A percentile compares a stretch with the other conserved stretches of the same genome.
phyloP scores from a whole-genome alignment of 2,888 invertebrate species.

The Crioceris asparagi region DNA sequence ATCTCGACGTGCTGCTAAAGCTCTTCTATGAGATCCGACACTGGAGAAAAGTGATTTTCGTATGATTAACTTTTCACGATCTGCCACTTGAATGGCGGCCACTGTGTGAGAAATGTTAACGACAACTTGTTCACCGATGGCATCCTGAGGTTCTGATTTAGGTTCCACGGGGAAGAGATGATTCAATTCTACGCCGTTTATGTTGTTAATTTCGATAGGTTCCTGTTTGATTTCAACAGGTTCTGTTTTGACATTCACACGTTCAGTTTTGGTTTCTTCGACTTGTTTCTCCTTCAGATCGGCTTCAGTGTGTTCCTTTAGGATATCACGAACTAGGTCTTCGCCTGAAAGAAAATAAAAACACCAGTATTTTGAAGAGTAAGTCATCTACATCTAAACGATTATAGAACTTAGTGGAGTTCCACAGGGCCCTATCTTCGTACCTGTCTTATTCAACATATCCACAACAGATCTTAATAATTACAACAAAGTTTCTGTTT shows the following conservation, averaged over 20 bases:
- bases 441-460: no score
- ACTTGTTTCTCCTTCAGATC: slow-evolving; percentile 24
- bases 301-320: slow-evolving; percentile 33
- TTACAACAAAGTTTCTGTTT: no score
- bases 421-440: no score
- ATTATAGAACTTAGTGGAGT: no score
- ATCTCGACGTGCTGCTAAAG: slow-evolving; percentile 70
- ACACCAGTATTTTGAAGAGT: no score
- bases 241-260: slow-evolving; percentile 17
- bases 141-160: slow-evolving; percentile 6
- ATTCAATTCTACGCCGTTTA: background rate
- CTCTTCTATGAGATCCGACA: slow-evolving; percentile 64
- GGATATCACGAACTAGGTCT: slow-evolving; percentile 41
- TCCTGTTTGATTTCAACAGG: slow-evolving; percentile 18
- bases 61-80: slow-evolving; percentile 48
- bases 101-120: slow-evolving; percentile 40
- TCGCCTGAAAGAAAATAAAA: slow-evolving; percentile 56
- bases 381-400: no score
- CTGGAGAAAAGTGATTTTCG: slow-evolving; percentile 54
- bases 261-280: slow-evolving; percentile 13
- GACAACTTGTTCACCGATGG: slow-evolving; percentile 12
- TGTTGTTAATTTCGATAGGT: slow-evolving; percentile 10
- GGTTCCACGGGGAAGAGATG: background rate
- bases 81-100: slow-evolving; percentile 51
- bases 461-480: no score